A percentile compares a stretch with the other conserved stretches of the same genome.
phyloP scores from a whole-genome alignment of 2,797 vertebrate species.

The Trachops cirrhosus region DNA sequence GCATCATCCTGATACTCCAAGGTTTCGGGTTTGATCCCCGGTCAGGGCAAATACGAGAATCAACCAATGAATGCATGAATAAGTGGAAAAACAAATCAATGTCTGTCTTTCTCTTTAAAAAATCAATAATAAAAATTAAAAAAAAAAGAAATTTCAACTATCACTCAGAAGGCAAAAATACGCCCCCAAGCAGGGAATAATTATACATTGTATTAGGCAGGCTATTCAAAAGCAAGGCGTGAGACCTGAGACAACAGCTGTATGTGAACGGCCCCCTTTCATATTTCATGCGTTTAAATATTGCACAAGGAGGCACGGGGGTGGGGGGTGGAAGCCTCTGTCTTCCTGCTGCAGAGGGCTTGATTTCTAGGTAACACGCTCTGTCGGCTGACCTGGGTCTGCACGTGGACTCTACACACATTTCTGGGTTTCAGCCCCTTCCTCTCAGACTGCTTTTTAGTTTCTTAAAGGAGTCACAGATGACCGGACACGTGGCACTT shows the following conservation, averaged over 20 bases:
- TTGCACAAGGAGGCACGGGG: not conserved
- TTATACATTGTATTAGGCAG: slow-evolving; percentile 24
- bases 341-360: not conserved
- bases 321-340: not conserved
- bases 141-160: not conserved
- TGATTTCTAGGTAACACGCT: not conserved
- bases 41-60: not conserved
- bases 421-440: not conserved
- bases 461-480: slow-evolving; percentile 11
- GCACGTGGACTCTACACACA: not conserved
- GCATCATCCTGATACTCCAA: not conserved
- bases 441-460: not conserved
- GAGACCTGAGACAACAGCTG: not conserved
- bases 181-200: not conserved
- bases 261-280: not conserved
- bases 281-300: not conserved
- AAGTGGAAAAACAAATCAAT: not conserved
- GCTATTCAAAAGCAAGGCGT: not conserved
- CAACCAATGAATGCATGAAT: not conserved
- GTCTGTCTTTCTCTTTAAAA: not conserved
- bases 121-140: not conserved
- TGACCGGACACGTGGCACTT: not conserved
- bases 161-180: not conserved
- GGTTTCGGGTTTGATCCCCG: not conserved
- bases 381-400: not conserved